Evolutionary conservation across 2,797 vertebrate genomes (phyloP).

Genomic region (Semotilus atromaculatus): DNA sequence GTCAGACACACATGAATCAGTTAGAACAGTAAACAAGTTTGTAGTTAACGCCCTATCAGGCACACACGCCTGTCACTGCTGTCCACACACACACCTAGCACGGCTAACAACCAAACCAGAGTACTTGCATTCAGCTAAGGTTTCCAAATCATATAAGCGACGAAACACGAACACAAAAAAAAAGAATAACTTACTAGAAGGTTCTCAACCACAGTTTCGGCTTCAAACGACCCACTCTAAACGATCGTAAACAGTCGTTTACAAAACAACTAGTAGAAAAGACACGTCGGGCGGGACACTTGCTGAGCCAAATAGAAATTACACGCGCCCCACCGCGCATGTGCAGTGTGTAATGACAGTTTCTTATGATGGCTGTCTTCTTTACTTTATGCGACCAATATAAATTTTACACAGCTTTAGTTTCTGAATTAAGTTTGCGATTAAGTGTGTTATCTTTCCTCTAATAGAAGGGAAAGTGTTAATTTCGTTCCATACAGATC

Average conservation of each 20-base stretch:
- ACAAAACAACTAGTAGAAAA: background rate
- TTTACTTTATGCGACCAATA: background rate
- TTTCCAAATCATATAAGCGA: background rate
- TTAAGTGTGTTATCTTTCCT: background rate
- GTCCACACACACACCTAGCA: background rate
- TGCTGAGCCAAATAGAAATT: constrained; percentile 15
- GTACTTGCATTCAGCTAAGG: background rate
- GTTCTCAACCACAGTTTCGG: background rate
- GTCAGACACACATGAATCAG: background rate
- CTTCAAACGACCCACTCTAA: background rate
- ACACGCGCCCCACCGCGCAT: constrained; percentile 20
- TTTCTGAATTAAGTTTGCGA: background rate
- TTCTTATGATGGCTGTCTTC: background rate
- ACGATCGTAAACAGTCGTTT: background rate
- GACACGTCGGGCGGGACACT: background rate
- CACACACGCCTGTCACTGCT: background rate
- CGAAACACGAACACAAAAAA: background rate
- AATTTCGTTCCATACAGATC: background rate
- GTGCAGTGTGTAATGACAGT: constrained; percentile 7
- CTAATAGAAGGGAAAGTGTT: background rate
- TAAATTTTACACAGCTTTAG: background rate
- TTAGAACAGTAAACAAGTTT: background rate
- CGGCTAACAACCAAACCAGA: constrained; percentile 3
- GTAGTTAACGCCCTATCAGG: background rate
- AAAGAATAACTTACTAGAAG: background rate